These are phyloP conservation scores for Tauraco hartlaubi DNA, from an alignment of 2,797 vertebrate species.

Conservation along the genomic window DNA sequence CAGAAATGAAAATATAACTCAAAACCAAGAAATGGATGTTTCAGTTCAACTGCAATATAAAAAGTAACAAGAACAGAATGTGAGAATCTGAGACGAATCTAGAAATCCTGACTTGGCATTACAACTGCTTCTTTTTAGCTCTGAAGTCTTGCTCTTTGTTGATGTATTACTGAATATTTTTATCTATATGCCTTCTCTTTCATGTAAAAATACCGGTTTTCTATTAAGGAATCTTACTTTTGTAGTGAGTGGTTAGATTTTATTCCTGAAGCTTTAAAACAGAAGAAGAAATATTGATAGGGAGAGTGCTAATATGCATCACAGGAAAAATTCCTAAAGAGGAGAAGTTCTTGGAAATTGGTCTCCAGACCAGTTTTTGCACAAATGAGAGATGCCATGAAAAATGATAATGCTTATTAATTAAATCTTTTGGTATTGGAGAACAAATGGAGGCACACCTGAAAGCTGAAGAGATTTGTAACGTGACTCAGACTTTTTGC, in stretches of 20 bases:
- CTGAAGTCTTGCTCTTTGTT: background rate
- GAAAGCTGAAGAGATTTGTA: slow-evolving; percentile 40
- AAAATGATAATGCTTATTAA: slow-evolving; percentile 33
- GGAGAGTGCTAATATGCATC: background rate
- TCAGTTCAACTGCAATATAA: background rate
- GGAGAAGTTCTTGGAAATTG: background rate
- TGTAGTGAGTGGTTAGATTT: background rate
- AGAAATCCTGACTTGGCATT: background rate
- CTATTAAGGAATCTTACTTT: background rate
- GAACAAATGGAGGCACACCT: background rate
- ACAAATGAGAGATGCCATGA: background rate
- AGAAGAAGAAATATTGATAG: background rate
- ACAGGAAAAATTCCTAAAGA: background rate
- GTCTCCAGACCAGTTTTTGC: background rate
- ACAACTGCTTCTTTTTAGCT: background rate
- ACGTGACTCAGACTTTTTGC: slow-evolving; percentile 16
- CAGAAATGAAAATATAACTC: slow-evolving; percentile 11
- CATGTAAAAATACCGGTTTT: background rate
- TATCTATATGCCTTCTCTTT: background rate
- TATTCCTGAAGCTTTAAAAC: background rate
- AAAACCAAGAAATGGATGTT: background rate
- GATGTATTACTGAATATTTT: background rate
- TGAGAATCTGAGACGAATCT: background rate
- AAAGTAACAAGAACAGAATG: background rate
- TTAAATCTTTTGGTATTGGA: slow-evolving; percentile 11